Evolutionary conservation across 2,888 invertebrate genomes (phyloP), one percentile per base, ranked within the genome.

Genomic region (Euclidia mi): DNA sequence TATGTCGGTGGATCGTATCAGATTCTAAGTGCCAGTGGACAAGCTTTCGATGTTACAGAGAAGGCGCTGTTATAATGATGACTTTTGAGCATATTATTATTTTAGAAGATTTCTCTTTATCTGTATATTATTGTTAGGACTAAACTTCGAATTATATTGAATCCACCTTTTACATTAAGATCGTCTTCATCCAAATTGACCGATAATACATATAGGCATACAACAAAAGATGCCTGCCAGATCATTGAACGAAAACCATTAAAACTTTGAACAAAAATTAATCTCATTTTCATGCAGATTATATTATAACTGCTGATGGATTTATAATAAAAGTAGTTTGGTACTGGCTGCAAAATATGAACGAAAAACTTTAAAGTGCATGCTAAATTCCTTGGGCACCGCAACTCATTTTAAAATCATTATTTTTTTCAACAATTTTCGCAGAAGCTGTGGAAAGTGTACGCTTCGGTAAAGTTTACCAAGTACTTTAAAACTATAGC

Each of bases 231-330:
- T n/a, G n/a, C n/a, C n/a, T n/a, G n/a, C n/a, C n/a, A n/a, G n/a
- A n/a, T n/a, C n/a, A n/a, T n/a, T n/a, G n/a, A n/a, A 12, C 28
- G 18, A 18, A 25, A 32, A 38, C n/a, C n/a, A 49, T 49, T 49
- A 35, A 50, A 50, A 50, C 42, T 50, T 43, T 7, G 9, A 25
- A 7, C 20, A 43, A 51, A 50, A 40, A 38, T 3, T 7, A 9
- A 34, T 35, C 15, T 34, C 35, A 58, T 29, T 42, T 47, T 44
- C 38, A 63, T 51, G 50, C 52, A 37, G 47, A 44, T 14, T 29
- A 44, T 46, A 40, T 55, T 46, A 17, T 15, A 58, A 46, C 25
- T 35, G 56, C 49, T 17, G 57, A n/a, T n/a, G n/a, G n/a, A 50
- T 57, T 44, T 25, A 38, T 40, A 50, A 55, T 56, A 47, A 14